Evolutionary conservation across 1,140 invertebrate genomes (phyloP).

Genomic region (Linepithema humile): DNA sequence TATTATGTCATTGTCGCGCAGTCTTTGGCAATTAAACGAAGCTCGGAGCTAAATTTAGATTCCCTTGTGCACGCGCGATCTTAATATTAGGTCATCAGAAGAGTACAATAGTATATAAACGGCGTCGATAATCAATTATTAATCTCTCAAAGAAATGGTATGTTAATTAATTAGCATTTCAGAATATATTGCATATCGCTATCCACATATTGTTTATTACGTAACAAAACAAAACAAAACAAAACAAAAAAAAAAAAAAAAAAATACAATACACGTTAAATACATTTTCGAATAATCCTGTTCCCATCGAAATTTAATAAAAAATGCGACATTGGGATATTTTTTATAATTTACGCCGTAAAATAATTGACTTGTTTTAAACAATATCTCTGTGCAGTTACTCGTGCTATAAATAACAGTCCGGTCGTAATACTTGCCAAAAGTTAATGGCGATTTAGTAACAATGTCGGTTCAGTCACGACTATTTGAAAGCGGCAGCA

Average conservation of each 20-base stretch:
- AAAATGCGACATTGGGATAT: not conserved
- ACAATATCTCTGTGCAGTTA: conserved; percentile 7
- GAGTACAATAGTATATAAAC: not conserved
- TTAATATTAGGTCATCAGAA: conserved; percentile 39
- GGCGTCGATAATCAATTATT: too few species aligned
- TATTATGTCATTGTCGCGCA: conserved; percentile 36
- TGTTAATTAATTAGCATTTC: not conserved
- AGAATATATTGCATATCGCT: too few species aligned
- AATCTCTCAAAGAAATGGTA: not conserved
- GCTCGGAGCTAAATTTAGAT: conserved; percentile 46
- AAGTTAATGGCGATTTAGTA: conserved; percentile 52
- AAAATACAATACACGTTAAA: not conserved
- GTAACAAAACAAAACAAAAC: not conserved
- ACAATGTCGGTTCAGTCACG: conserved; percentile 41
- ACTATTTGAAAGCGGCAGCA: conserved; percentile 49
- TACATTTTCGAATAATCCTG: too few species aligned
- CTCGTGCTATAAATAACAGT: conserved; percentile 5
- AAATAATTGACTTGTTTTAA: conserved; percentile 8
- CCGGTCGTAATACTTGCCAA: conserved; percentile 21
- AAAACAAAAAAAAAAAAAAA: not conserved
- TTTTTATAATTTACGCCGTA: not conserved
- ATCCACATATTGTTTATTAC: not conserved
- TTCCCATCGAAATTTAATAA: not conserved
- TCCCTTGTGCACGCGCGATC: not conserved
- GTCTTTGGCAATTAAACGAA: conserved; percentile 42